Evolutionary conservation across 1,140 invertebrate species (phyloP), one percentile per base, ranked within the genome.

Genomic region (Rhagoletis zephyria): DNA sequence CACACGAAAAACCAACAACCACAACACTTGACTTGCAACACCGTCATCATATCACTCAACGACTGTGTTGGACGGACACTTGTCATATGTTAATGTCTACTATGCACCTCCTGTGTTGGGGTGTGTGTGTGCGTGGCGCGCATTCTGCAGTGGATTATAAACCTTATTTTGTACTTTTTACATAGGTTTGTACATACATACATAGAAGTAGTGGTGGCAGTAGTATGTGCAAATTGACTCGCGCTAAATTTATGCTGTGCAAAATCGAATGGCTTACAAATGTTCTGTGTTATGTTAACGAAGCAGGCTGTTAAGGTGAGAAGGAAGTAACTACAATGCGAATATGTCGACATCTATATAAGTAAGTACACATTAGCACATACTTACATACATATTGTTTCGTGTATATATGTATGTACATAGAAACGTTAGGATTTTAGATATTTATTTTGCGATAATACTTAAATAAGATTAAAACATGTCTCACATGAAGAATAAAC

Each of bases 1-100:
- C 67, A 48, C 42, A 67, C 67, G 45, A 45, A 74, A 45, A 14
- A 10, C 9, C 40, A 65, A 19, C 64, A 74, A 74, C 42, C 14
- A 74, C 67, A 74, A 74, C 42, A 74, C 67, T 74, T 74, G 67
- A 74, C 16, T 74, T 74, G 67, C 42, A 74, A 74, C 42, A 74
- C 30, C 67, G 12, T 48, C 67, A 74, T 42, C 67, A 65, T 19
- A 48, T 74, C 67, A 48, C 42, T 74, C 67, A 14, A 3, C 67
- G 14, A 74, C 45, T 14, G 30, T 74, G 30, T 74, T 74, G 67
- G 42, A 45, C 42, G 67, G 40, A 45, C 10, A 74, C 67, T 45
- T 14, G 40, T 45, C 67, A 74, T 74, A 74, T 74, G 42, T 74
- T 74, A 45, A 74, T 48, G 7, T 0, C 12, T 14, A 4, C 16